Conservation (phyloP, 2,797 vertebrate genomes). For the Trachurus trachurus region DNA sequence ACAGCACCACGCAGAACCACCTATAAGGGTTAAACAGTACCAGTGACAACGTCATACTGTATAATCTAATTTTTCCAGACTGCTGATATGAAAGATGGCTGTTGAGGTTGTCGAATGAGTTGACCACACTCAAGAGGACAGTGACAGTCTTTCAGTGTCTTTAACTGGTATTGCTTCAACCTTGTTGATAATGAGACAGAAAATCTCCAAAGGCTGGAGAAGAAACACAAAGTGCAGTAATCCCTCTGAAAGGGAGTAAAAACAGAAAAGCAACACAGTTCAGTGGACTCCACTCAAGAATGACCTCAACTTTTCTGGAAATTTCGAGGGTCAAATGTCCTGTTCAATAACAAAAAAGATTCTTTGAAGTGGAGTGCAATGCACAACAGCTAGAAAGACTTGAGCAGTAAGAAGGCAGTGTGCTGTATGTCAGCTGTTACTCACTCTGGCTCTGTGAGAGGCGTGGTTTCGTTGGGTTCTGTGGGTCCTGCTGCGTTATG, state of each 20-base stretch:
- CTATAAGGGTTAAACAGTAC: conserved; percentile 83
- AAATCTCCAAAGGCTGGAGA: conserved; percentile 73
- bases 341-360: conserved; percentile 59
- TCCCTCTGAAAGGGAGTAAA: conserved; percentile 56
- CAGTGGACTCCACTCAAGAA: conserved; percentile 85
- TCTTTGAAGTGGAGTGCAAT: conserved; percentile 84
- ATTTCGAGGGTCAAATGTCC: conserved; percentile 57
- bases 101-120: conserved; percentile 72
- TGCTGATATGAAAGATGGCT: conserved; percentile 64
- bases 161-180: conserved; percentile 86
- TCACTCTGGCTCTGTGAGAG: conserved; percentile 98
- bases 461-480: conserved; percentile 98
- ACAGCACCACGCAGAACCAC: conserved; percentile 74
- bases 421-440: conserved; percentile 53
- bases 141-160: conserved; percentile 65
- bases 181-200: conserved; percentile 72
- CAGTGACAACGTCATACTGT: conserved; percentile 73
- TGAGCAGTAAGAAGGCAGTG: conserved; percentile 32
- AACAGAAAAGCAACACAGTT: conserved; percentile 77
- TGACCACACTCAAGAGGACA: conserved; percentile 66
- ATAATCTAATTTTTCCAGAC: conserved; percentile 53
- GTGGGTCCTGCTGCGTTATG: conserved; percentile 94
- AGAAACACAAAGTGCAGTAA: conserved; percentile 73
- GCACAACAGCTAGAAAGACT: conserved; percentile 57
- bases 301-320: conserved; percentile 50